Conservation (phyloP, 2,113 vertebrate species). For the Cichladusa arquata region DNA sequence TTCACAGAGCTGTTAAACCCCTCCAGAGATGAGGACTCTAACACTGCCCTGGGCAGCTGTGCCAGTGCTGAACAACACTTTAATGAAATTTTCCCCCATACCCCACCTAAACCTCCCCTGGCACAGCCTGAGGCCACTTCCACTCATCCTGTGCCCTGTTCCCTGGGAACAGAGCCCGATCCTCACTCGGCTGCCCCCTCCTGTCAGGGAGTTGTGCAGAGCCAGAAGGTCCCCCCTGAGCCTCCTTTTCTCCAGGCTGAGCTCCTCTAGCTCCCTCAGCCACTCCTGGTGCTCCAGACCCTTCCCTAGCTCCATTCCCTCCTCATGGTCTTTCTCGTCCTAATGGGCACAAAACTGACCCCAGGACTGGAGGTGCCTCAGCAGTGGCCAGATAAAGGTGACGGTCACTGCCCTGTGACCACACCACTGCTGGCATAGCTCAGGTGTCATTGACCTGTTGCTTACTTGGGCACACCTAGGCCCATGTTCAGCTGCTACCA, state of each 20-base stretch:
- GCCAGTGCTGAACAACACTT: not conserved
- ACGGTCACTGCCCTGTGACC: not conserved
- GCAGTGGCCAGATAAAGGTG: not conserved
- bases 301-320: not conserved
- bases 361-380: not conserved
- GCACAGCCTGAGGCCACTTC: not conserved
- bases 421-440: not conserved
- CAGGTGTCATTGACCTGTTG: not conserved
- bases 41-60: not conserved
- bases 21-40: not conserved
- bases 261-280: not conserved
- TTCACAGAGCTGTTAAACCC: not conserved
- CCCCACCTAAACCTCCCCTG: not conserved
- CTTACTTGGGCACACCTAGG: not conserved
- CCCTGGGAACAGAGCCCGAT: not conserved
- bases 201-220: not conserved
- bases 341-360: not conserved
- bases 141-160: not conserved
- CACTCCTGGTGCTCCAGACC: not conserved
- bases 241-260: not conserved
- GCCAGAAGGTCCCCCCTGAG: not conserved
- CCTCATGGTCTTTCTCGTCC: not conserved
- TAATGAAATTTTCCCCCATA: not conserved
- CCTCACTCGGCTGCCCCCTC: rapidly evolving
- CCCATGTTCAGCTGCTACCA: not conserved